These are phyloP conservation scores for Camponotus floridanus DNA, from an alignment of 1,140 invertebrate genomes.

Conservation along the genomic window DNA sequence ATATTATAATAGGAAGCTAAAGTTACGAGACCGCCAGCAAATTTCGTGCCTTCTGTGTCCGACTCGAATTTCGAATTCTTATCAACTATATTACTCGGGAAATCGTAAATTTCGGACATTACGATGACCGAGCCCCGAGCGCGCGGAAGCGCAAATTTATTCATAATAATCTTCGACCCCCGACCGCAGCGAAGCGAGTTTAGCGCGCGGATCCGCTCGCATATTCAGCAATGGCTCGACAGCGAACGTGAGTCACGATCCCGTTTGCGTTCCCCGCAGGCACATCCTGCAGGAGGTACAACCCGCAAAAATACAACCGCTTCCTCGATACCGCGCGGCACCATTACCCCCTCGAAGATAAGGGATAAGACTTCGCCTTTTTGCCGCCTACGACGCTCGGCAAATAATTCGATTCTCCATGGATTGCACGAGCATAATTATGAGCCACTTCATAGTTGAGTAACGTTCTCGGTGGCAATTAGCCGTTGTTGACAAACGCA, in stretches of 20 bases:
- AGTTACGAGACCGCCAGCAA: constrained; percentile 11
- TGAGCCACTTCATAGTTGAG: constrained; percentile 82
- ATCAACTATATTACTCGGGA: constrained; percentile 51
- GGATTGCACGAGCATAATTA: constrained; percentile 83
- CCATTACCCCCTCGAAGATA: neutral
- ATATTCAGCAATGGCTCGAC: constrained; percentile 18
- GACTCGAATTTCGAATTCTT: constrained; percentile 57
- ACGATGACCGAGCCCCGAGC: neutral
- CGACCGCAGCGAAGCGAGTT: neutral
- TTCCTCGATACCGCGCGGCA: constrained; percentile 17
- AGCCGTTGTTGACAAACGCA: constrained; percentile 85
- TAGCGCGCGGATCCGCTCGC: constrained; percentile 22
- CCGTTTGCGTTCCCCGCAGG: constrained; percentile 53
- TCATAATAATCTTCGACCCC: constrained; percentile 47
- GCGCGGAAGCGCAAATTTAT: constrained; percentile 43
- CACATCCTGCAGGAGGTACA: constrained; percentile 11
- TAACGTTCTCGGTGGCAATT: constrained; percentile 84
- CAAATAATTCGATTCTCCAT: constrained; percentile 81
- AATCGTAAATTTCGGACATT: constrained; percentile 45
- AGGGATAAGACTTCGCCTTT: neutral
- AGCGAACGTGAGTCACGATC: constrained; percentile 44
- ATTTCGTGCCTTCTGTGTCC: neutral
- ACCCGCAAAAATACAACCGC: constrained; percentile 50
- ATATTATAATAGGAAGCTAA: neutral
- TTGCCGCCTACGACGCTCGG: neutral